A percentile compares a stretch with the other conserved stretches of the same genome.
These are phyloP conservation scores for Neolamprologus devosi DNA, from an alignment of 2,113 vertebrate genomes.

Conservation along the genomic window DNA sequence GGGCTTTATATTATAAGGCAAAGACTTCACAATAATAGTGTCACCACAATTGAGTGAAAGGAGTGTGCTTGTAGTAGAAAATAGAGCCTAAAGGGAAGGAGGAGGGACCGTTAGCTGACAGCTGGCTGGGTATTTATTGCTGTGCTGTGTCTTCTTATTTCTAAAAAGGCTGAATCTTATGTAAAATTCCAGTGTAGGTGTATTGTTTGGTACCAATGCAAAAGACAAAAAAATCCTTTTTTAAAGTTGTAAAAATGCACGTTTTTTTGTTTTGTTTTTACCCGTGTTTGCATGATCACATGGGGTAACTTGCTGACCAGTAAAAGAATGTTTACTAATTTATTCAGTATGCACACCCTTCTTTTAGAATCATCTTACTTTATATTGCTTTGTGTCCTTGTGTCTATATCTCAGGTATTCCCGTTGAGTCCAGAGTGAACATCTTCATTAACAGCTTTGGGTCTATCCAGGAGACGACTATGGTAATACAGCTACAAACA, in stretches of 20 bases:
- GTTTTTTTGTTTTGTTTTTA: background rate
- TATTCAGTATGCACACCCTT: background rate
- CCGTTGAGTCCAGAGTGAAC: slow-evolving; percentile 92
- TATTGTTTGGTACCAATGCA: background rate
- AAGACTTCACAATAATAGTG: background rate
- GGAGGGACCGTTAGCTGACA: background rate
- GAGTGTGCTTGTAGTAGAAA: background rate
- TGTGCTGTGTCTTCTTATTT: background rate
- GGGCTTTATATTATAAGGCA: background rate
- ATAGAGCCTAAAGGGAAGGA: background rate
- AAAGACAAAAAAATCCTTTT: background rate
- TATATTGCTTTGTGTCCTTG: background rate
- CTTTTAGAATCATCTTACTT: background rate
- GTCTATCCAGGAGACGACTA: slow-evolving; percentile 95
- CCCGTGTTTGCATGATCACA: background rate
- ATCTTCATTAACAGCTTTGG: slow-evolving; percentile 99
- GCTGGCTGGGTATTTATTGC: background rate
- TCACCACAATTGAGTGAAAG: background rate
- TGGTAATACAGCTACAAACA: slow-evolving; percentile 73
- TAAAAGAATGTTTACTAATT: background rate
- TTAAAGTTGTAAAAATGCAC: background rate
- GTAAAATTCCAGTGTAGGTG: background rate
- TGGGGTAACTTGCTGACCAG: background rate
- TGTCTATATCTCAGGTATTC: slow-evolving; percentile 77
- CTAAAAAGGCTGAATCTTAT: background rate